A percentile compares a stretch with the other conserved stretches of the same genome.
Conservation (phyloP, 1,140 invertebrate species). For the Scaptodrosophila lebanonensis region DNA sequence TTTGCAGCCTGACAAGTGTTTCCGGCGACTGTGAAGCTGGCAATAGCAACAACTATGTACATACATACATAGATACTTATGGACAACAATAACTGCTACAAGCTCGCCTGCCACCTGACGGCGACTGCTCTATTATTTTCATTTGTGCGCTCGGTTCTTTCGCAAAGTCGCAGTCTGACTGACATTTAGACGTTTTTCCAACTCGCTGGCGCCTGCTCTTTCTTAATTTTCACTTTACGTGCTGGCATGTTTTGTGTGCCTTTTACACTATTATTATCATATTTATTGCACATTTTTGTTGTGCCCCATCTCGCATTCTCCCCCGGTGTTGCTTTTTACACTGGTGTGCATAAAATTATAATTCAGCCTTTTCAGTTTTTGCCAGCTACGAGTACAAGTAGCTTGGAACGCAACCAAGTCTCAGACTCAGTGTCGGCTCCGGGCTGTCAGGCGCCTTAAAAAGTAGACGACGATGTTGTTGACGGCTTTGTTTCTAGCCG, state of each 20-base stretch:
- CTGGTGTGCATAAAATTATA: slow-evolving; percentile 19
- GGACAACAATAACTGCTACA: too few relatives aligned
- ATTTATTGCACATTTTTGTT: slow-evolving; percentile 69
- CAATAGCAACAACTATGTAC: too few relatives aligned
- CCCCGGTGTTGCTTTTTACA: slow-evolving; percentile 9
- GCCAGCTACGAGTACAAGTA: too few relatives aligned
- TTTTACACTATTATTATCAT: slow-evolving; percentile 71
- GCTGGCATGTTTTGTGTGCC: slow-evolving; percentile 50
- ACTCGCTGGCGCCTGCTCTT: too few relatives aligned
- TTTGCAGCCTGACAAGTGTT: too few relatives aligned
- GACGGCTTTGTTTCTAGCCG: slow-evolving; percentile 13
- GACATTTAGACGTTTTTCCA: too few relatives aligned
- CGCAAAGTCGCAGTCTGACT: too few relatives aligned
- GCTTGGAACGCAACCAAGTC: slow-evolving; percentile 10
- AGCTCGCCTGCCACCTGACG: too few relatives aligned
- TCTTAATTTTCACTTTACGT: slow-evolving; percentile 71
- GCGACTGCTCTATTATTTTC: not conserved
- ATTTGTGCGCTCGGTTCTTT: not conserved
- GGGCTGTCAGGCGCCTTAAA: slow-evolving; percentile 18
- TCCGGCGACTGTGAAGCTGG: too few relatives aligned
- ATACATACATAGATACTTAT: too few relatives aligned
- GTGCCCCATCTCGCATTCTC: slow-evolving; percentile 6
- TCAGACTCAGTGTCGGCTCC: not conserved
- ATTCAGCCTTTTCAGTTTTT: too few relatives aligned
- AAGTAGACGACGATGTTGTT: slow-evolving; percentile 22